Evolutionary conservation across 2,797 vertebrate genomes (phyloP), one percentile per base, ranked within the genome.

Genomic region (Catamblyrhynchus diadema): DNA sequence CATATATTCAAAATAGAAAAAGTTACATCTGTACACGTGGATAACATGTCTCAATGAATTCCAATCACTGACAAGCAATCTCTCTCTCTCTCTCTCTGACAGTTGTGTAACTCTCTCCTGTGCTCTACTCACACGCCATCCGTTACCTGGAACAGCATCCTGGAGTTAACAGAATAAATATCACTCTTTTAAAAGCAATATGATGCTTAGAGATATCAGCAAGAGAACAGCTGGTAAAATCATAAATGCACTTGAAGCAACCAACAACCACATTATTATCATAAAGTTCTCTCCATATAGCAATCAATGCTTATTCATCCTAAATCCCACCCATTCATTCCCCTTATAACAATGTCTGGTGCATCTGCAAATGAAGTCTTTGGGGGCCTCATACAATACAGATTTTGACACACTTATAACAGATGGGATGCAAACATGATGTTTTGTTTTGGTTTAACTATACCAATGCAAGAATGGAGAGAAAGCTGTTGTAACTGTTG

Each of bases 271-370:
- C 11, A 2, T 33, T 45, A 71, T 64, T 45, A 81, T 37, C 27
- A 75, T 48, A 77, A 89, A 82, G 59, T 65, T 69, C 35, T 85
- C 42, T 85, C 47, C 42, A 32, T 35, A 56, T 18, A 59, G 50
- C 54, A 85, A 87, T 50, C 77, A 93, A 42, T 70, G 39, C 35
- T 92, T 82, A 73, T 47, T 86, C 56, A 83, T 50, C 44, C 47
- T 66, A 77, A 83, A 86, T 54, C 25, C 44, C 47, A 82, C 15
- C 54, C 19, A 33, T 59, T 59, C 19, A 33, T 27, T 59, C 33
- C 12, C 15, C 33, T 41, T 72, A 14, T 77, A 82, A 84, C 39
- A 28, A 62, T 50, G 24, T 18, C 65, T 71, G 35, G 67, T 39
- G 4, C n/a, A 81, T 73, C 59, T 65, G 30, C 24, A 93, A 71